Evolutionary conservation across 2,113 vertebrate genomes (phyloP).

Genomic region (Chionis minor): DNA sequence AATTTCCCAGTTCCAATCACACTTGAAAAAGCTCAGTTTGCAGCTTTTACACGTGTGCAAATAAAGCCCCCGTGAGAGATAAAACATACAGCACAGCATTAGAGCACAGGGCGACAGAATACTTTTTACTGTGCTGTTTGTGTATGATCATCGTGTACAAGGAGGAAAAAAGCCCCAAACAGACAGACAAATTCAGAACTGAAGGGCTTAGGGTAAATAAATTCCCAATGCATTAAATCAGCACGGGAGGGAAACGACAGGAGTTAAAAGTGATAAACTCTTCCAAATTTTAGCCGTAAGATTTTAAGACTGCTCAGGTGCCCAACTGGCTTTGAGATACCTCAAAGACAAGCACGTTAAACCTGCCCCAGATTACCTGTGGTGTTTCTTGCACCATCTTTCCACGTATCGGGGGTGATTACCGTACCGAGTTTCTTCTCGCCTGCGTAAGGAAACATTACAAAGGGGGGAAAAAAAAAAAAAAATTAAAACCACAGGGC

Average conservation of each 20-base stretch:
- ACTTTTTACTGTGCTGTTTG: accelerated
- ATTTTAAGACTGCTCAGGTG: accelerated
- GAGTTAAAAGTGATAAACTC: background rate
- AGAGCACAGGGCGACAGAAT: background rate
- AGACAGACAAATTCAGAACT: background rate
- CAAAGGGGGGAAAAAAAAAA: background rate
- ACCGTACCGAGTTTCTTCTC: conserved; percentile 97
- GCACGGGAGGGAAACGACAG: accelerated
- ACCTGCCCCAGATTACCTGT: conserved; percentile 77
- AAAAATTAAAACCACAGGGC: accelerated
- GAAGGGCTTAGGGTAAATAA: background rate
- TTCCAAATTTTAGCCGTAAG: background rate
- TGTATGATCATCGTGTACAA: accelerated
- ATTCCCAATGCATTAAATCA: background rate
- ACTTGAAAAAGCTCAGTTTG: background rate
- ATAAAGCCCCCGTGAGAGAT: background rate
- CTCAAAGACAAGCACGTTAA: background rate
- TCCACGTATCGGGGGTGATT: conserved; percentile 98
- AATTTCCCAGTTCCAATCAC: background rate
- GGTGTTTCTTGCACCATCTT: conserved; percentile 96
- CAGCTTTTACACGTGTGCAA: background rate
- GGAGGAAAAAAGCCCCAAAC: background rate
- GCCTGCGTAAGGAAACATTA: conserved; percentile 68
- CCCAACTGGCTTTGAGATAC: background rate
- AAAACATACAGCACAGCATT: background rate